Base-by-base conservation (phyloP, 2,888 invertebrate genomes). In the Drosophila meridiana region DNA sequence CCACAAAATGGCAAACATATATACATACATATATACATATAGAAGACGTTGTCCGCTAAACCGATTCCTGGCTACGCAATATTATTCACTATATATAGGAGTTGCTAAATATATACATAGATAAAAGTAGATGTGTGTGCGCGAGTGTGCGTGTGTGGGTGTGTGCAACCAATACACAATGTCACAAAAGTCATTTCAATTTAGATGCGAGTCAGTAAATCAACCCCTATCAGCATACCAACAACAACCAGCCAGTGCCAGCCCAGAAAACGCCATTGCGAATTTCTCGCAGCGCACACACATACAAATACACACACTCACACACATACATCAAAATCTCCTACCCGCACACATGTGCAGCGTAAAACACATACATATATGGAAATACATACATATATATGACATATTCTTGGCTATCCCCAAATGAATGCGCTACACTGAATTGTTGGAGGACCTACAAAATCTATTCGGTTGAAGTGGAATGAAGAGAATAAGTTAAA, bases 151-250 rank as follows among this genome's bases (percentile, higher is more conserved):
- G 36, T 61, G 45, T 62, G 55, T 47, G 55, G 59, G 55, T 76
- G 75, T 80, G 85, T 70, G 73, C 80, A 82, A 82, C 89, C 81
- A 84, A 85, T 87, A 87, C 79, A 82, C 84, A 82, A 80, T 84
- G 82, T 85, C 84, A 79, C 79, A 88, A 84, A 92, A 92, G 92
- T 92, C 92, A 92, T 85, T 92, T 92, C 91, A 90, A 91, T 92
- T 92, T 92, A 88, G 91, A 88, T 87, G 90, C 83, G 91, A 93
- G 93, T 93, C 93, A 93, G 89, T 90, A 93, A 93, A 93, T 93
- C 93, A 93, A 93, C 92, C 93, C 93, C 91, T 92, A 91, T 91
- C 89, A 90, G 87, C 85, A 86, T 83, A 83, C 89, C 89, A 88
- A 87, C 89, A 87, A 85, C 80, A 78, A 78, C 64, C 87, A 73